Percentiles rank a stretch among this genome's conserved stretches.
Conservation (phyloP, 2,797 vertebrate species). For the Synaphobranchus kaupii region DNA sequence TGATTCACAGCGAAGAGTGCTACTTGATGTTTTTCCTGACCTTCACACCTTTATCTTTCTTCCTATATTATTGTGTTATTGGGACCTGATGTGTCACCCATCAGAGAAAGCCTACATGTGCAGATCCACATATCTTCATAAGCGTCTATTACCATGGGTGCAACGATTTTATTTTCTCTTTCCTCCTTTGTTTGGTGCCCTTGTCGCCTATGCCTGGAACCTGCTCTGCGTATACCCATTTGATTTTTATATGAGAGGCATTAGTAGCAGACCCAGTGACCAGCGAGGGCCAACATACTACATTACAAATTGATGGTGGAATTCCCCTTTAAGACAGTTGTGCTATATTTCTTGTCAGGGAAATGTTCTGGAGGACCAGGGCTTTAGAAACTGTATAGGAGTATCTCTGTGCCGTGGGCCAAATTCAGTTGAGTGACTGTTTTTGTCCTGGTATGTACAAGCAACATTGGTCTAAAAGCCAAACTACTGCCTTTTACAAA, state of each 20-base stretch:
- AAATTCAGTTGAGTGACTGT: background rate
- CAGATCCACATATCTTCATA: too few species aligned
- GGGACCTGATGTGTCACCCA: too few species aligned
- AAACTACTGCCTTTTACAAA: constrained; percentile 29
- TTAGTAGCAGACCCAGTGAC: background rate
- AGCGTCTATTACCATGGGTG: too few species aligned
- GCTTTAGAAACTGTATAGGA: background rate
- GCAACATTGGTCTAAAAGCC: constrained; percentile 10
- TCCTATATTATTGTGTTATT: too few species aligned
- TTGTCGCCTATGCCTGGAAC: too few species aligned
- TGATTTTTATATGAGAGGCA: constrained; percentile 1
- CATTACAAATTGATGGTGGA: background rate
- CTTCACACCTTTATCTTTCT: too few species aligned
- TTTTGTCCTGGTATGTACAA: constrained; percentile 27
- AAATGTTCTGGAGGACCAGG: background rate
- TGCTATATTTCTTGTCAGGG: background rate
- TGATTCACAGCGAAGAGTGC: background rate
- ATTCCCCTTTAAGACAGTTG: background rate
- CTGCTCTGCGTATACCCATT: background rate
- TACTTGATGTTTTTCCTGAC: too few species aligned
- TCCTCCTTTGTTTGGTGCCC: too few species aligned
- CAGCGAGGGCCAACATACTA: background rate
- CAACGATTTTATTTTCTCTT: too few species aligned
- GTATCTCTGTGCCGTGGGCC: constrained; percentile 1
- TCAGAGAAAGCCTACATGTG: too few species aligned